Evolutionary conservation across 1,140 invertebrate genomes (phyloP).

Genomic region (Drosophila ananassae): DNA sequence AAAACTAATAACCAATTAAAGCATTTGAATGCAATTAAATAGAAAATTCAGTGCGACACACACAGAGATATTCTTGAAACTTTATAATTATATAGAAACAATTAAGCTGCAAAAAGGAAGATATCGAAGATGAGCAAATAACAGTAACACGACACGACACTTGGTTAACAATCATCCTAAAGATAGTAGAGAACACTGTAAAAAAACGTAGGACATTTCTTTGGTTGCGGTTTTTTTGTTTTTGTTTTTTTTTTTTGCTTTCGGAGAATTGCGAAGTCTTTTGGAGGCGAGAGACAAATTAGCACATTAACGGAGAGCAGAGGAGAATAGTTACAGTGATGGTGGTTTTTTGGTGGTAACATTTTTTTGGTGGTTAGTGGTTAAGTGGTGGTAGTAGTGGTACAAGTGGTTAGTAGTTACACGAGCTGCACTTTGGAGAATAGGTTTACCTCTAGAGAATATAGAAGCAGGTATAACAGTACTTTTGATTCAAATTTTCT

Average conservation of each 20-base stretch:
- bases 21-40: conserved; percentile 32
- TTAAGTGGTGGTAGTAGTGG: conserved; percentile 51
- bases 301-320: conserved; percentile 68
- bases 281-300: conserved; percentile 46
- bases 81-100: conserved; percentile 10
- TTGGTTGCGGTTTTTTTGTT: conserved; percentile 31
- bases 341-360: conserved; percentile 18
- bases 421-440: conserved; percentile 71
- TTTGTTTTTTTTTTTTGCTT: neutral
- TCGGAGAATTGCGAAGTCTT: conserved; percentile 41
- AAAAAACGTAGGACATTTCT: conserved; percentile 64
- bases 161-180: conserved; percentile 66
- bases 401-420: conserved; percentile 61
- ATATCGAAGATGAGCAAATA: conserved; percentile 62
- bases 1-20: conserved; percentile 48
- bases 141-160: conserved; percentile 65
- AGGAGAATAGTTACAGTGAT: conserved; percentile 69
- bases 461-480: conserved; percentile 73
- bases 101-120: conserved; percentile 50
- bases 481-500: conserved; percentile 33
- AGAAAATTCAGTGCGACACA: conserved; percentile 29
- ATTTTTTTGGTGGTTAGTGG: conserved; percentile 28
- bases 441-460: conserved; percentile 74
- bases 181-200: conserved; percentile 63
- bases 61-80: conserved; percentile 16